Conservation (phyloP, 2,888 invertebrate genomes). For the Epinotia demarniana region DNA sequence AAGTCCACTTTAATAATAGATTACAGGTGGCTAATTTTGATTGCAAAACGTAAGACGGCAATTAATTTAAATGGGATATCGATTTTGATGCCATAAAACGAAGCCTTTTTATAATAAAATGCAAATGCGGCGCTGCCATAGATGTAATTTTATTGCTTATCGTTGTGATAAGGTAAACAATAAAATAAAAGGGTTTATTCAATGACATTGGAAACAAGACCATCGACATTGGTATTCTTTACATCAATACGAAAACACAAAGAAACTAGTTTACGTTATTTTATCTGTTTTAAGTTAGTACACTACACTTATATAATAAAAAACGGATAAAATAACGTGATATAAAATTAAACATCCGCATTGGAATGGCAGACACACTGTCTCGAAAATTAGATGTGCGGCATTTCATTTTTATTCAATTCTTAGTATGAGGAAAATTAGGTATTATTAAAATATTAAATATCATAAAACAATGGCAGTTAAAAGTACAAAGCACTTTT, state of each 20-base stretch:
- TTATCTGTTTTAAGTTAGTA: no score
- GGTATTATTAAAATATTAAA: background rate
- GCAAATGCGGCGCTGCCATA: background rate
- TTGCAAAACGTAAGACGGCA: background rate
- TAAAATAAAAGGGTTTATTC: background rate
- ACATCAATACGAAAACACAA: background rate
- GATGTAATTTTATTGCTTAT: background rate
- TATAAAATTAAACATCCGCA: background rate
- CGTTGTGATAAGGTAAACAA: background rate
- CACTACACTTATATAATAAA: no score
- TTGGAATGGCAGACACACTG: background rate
- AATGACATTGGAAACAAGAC: background rate
- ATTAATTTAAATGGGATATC: background rate
- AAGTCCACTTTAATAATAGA: slow-evolving; percentile 45
- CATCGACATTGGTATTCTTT: background rate
- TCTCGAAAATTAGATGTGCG: background rate
- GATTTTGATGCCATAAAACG: background rate
- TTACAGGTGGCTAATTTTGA: background rate
- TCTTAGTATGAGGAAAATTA: no score
- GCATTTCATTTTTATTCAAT: no score
- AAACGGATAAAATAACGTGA: background rate
- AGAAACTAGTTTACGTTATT: background rate
- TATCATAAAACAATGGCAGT: background rate
- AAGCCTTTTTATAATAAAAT: background rate
- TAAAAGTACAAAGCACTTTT: slow-evolving; percentile 32